phyloP scores from a whole-genome alignment of 2,888 invertebrate genomes.

The Noctua fimbriata region DNA sequence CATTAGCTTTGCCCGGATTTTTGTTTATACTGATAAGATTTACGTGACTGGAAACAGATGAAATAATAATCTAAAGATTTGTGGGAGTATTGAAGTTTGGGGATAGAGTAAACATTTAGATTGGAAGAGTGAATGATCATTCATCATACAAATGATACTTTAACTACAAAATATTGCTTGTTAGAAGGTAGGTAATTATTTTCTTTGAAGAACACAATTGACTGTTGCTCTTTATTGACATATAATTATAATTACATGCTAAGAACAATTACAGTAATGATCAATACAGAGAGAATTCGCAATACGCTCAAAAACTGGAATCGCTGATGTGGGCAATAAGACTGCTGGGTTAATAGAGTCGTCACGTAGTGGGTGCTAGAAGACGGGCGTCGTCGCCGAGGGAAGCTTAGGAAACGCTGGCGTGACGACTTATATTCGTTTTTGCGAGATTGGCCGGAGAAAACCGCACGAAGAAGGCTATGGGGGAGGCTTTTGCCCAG shows the following conservation, averaged over 20 bases:
- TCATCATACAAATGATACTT: not conserved
- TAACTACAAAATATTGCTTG: not conserved
- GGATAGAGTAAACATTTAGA: constrained; percentile 12
- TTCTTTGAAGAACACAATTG: not conserved
- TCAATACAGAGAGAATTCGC: too few relatives aligned
- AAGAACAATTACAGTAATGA: not conserved
- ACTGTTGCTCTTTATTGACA: not conserved
- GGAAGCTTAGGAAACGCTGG: too few relatives aligned
- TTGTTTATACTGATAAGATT: constrained; percentile 45
- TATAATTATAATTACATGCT: not conserved
- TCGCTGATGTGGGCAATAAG: too few relatives aligned
- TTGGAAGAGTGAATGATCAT: constrained; percentile 3
- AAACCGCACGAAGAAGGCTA: too few relatives aligned
- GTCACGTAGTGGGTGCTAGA: too few relatives aligned
- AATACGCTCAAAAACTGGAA: too few relatives aligned
- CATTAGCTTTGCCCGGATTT: constrained; percentile 17
- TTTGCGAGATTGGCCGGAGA: too few relatives aligned
- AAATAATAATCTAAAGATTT: constrained; percentile 19
- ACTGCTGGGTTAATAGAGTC: too few relatives aligned
- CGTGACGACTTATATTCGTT: too few relatives aligned
- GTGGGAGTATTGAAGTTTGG: not conserved
- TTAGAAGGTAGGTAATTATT: not conserved
- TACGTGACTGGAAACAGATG: constrained; percentile 36
- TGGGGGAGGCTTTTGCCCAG: too few relatives aligned
- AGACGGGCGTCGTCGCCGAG: too few relatives aligned